phyloP scores from a whole-genome alignment of 2,797 vertebrate species.

The Brachyalestes nurse region DNA sequence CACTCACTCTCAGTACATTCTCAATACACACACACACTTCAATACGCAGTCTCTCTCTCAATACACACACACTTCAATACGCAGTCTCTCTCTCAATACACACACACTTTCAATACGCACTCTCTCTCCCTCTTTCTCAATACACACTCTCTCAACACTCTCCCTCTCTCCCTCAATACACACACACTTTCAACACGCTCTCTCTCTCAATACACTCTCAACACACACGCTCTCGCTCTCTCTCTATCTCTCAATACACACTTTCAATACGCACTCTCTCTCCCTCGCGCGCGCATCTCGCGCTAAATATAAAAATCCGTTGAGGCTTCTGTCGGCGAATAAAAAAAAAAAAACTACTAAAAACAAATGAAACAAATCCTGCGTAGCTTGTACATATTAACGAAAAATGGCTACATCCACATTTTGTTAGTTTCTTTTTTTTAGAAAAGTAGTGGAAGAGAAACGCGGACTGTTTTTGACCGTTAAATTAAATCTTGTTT shows the following conservation, averaged over 20 bases:
- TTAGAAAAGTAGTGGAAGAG: background rate
- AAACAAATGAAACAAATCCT: background rate
- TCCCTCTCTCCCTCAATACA: background rate
- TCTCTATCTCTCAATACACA: no score
- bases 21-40: background rate
- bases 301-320: background rate
- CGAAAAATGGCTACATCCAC: no score
- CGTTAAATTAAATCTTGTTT: background rate
- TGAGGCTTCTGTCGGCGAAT: background rate
- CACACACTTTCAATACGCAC: background rate
- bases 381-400: background rate
- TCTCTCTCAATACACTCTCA: background rate
- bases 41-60: no score
- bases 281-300: background rate
- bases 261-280: background rate
- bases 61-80: background rate
- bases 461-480: background rate
- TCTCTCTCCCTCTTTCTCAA: background rate
- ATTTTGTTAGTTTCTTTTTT: background rate
- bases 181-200: no score
- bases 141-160: background rate
- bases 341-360: background rate
- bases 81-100: background rate
- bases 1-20: no score
- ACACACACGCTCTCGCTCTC: background rate